Base-by-base conservation (phyloP, 2,888 invertebrate species). In the Eristalis tenax region DNA sequence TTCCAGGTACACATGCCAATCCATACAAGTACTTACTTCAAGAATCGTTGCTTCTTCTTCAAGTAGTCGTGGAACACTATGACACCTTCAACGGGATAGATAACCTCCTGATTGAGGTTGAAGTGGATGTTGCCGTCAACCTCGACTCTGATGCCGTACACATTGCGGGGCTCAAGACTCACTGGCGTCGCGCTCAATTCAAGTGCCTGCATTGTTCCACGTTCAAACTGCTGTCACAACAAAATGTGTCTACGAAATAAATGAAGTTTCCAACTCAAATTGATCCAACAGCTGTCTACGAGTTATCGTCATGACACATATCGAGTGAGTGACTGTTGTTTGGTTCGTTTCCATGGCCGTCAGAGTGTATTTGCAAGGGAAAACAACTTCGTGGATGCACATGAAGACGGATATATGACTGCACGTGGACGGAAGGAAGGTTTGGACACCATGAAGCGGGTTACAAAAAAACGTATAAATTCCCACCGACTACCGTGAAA, bases 21-120 rank as follows among this genome's bases (percentile, higher is more conserved):
- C 5, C 32, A 8, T 8, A 8, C 4, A 32, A 3, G n/a, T 63
- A 74, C 80, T 11, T 75, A 92, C 91, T 95, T 94, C 69, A 97
- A 95, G 90, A 96, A 96, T 90, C 95, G 95, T 91, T 97, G 97
- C 88, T 95, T 95, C 90, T 95, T 95, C 89, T 95, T 94, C 10
- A 95, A 94, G 91, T 95, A 95, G 91, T 97, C 96, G 90, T 97
- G 97, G 83, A 97, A 94, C 1, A 96, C 95, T 66, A 97, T 93
- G 0, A 96, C 96, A 70, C 96, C 96, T 70, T 97, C 97, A 38
- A 96, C 96, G 0, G 97, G 97, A 92, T 97, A 97, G 65, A 97
- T 93, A 56, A 97, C 94, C 91, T 97, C 97, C 32, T 96, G 95
- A 90, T 96, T 96, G 15, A 94, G 94, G 74, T 96, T 93, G 90